Base-by-base conservation (phyloP, 2,113 vertebrate genomes). In the Pollachius pollachius region DNA sequence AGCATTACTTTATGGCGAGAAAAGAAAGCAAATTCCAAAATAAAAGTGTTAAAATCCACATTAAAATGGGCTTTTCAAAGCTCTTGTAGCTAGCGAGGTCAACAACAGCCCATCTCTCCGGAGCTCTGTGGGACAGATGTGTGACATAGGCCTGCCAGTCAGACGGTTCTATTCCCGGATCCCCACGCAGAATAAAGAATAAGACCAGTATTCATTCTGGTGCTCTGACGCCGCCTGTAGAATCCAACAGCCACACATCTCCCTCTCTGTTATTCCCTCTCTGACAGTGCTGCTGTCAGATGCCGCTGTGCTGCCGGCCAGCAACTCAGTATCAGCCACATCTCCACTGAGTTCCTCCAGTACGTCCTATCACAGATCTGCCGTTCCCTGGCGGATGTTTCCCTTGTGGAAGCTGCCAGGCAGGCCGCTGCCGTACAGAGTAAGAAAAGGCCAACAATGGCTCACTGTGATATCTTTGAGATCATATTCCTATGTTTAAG, bases 241-340 rank as follows among this genome's bases (percentile, higher is more conserved):
- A 85, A 86, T 84, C 81, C 83, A 85, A 81, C 78, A 73, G 70
- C 73, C 76, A 75, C 80, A 67, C 72, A 74, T 79, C 61, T 12
- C 15, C 75, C 76, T 75, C 59, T 75, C 60, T 73, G 76, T 85
- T 85, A 70, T 72, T 81, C 74, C 41, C 25, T 71, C 23, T 23
- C 23, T 23, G 2, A 23, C 23, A 83, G 75, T 56, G 64, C 67
- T 23, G 23, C 70, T 84, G 81, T 81, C 85, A 85, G 71, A 78
- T 78, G 85, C 54, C 2, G 17, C 80, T 74, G 75, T 17, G 54
- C 54, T 17, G 54, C 76, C 21, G 65, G 52, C 67, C 76, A 69
- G 67, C 60, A 60, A 65, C 62, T 85, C 74, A 72, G 79, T 84
- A 81, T 79, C 67, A 81, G 70, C 69, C 69, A 78, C 73, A 84